Base-by-base conservation (phyloP, 2,888 invertebrate species). In the Mythimna impura region DNA sequence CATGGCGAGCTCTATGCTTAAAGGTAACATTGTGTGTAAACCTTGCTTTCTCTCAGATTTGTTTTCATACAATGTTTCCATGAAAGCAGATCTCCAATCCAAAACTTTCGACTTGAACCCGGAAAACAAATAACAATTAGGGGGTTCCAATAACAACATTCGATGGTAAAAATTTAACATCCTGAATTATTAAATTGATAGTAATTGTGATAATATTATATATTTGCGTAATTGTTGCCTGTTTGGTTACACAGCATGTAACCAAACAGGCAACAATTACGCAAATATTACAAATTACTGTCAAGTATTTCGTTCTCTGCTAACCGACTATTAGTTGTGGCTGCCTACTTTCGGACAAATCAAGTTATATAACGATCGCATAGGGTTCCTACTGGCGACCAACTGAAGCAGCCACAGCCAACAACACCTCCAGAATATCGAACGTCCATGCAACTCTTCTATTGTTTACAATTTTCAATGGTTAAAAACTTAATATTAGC, bases 61-160 rank as follows among this genome's bases (percentile, higher is more conserved):
- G 10, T 1, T 22, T 67, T 20, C 65, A 58, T 17, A 68, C 60
- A 12, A 52, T 9, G 52, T 25, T 54, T 12, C 25, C 50, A 0
- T 34, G n/a, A 2, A 14, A 55, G 58, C 30, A 62, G 54, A 66
- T 71, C 71, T 68, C 54, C 58, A 50, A 54, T 60, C 40, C 4
- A 20, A 55, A 30, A 17, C 20, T 17, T 34, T 57, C n/a, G 0
- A 2, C 47, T n/a, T n/a, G 47, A 79, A 70, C 67, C 70, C 55
- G 4, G 17, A 1, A 3, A 79, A 79, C 70, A 20, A 61, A 0
- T 4, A 79, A 79, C 65, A 75, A 61, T 36, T 2, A 54, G 3
- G 3, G 70, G 57, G 65, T 70, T 79, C 70, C 52, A 22, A 66
- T 1, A 73, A 61, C 64, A 65, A 40, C 60, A 3, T 2, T 25